A percentile compares a stretch with the other conserved stretches of the same genome.
Evolutionary conservation across 2,113 vertebrate species (phyloP).

Genomic region (Oreochromis aureus): DNA sequence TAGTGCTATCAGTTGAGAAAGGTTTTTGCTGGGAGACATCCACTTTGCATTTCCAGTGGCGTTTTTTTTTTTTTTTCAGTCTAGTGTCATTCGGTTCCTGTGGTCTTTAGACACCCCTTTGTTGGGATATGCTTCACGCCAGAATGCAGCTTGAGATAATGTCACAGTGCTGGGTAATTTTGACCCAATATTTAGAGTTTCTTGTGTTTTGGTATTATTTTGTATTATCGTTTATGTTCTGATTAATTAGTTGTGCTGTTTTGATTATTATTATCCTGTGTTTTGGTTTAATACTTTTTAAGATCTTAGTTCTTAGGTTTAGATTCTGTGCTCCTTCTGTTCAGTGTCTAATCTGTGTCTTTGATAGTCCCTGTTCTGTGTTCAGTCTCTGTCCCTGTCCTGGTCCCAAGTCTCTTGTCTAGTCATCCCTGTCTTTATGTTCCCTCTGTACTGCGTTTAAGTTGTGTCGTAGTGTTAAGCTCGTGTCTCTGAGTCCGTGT

Average conservation of each 20-base stretch:
- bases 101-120: neutral
- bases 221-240: neutral
- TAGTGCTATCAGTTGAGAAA: neutral
- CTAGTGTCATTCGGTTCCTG: too few relatives aligned
- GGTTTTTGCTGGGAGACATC: neutral
- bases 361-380: neutral
- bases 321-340: neutral
- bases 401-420: neutral
- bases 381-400: neutral
- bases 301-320: neutral
- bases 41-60: neutral
- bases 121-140: neutral
- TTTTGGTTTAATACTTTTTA: neutral
- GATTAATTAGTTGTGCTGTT: neutral
- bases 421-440: neutral
- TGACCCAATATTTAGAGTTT: neutral
- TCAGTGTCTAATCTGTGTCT: neutral
- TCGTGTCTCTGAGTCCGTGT: neutral
- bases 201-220: neutral
- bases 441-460: neutral
- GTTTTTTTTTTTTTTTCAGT: too few relatives aligned
- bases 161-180: neutral
- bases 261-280: neutral
- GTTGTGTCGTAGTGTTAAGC: neutral
- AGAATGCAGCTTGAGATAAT: neutral